Evolutionary conservation across 2,113 vertebrate genomes (phyloP).

Genomic region (Heteronetta atricapilla): DNA sequence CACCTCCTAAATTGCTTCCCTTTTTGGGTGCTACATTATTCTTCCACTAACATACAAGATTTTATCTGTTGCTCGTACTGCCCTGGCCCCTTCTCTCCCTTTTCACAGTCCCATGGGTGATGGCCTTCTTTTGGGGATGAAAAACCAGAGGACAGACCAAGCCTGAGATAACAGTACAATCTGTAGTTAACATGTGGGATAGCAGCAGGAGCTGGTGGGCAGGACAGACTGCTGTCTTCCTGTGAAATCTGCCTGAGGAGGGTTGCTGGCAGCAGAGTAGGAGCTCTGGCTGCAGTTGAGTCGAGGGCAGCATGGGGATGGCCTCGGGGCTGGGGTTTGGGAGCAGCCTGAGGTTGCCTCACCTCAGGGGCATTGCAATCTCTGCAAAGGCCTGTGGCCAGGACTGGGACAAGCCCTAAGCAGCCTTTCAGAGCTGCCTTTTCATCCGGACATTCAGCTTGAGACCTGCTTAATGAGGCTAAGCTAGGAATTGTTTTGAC

Average conservation of each 20-base stretch:
- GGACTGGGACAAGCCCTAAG: background rate
- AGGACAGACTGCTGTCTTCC: background rate
- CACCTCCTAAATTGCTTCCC: background rate
- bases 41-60: background rate
- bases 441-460: background rate
- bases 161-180: background rate
- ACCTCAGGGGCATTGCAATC: background rate
- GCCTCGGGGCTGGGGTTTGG: rapidly evolving
- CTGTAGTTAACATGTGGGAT: background rate
- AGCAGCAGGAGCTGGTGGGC: background rate
- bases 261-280: background rate
- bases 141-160: background rate
- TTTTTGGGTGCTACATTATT: background rate
- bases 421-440: background rate
- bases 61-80: background rate
- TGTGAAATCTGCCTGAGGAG: background rate
- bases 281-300: background rate
- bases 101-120: rapidly evolving
- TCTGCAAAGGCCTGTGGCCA: background rate
- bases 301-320: rapidly evolving
- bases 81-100: background rate
- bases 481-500: constrained; percentile 32
- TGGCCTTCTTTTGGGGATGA: background rate
- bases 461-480: background rate
- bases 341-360: background rate